These are phyloP conservation scores for Nomada fucata DNA, from an alignment of 2,888 invertebrate species.

Conservation along the genomic window DNA sequence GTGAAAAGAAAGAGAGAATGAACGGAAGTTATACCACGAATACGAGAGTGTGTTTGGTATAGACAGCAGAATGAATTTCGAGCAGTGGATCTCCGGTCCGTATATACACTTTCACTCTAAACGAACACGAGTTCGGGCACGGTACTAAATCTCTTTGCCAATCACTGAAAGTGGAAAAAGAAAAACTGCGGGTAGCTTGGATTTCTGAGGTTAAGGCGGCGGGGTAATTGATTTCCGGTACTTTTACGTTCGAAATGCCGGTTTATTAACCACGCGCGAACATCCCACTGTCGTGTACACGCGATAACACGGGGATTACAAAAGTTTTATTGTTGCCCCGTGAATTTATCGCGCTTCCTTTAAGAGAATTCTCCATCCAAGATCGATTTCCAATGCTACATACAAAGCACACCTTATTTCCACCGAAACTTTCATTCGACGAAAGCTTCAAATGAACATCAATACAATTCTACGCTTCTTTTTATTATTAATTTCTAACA, in stretches of 20 bases:
- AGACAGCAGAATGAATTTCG: constrained; percentile 68
- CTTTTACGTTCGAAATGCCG: constrained; percentile 48
- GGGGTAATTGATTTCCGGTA: constrained; percentile 66
- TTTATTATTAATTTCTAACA: not conserved
- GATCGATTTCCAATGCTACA: not conserved
- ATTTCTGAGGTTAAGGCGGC: constrained; percentile 66
- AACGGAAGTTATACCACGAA: constrained; percentile 17
- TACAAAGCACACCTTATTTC: not conserved
- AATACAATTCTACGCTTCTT: too few species aligned
- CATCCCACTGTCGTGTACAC: not conserved
- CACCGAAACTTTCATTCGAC: not conserved
- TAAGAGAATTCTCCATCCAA: not conserved
- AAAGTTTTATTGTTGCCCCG: constrained; percentile 7
- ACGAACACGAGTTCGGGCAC: constrained; percentile 66
- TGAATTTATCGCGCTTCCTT: constrained; percentile 7
- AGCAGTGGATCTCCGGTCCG: constrained; percentile 53
- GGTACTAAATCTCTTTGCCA: constrained; percentile 79
- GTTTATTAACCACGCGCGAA: constrained; percentile 33
- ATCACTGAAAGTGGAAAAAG: constrained; percentile 80
- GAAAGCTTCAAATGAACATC: too few species aligned
- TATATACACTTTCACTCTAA: constrained; percentile 62
- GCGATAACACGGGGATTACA: constrained; percentile 4
- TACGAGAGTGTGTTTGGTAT: constrained; percentile 29
- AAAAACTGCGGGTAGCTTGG: constrained; percentile 68
- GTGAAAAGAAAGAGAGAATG: not conserved